These are phyloP conservation scores for Falco biarmicus DNA, from an alignment of 2,797 vertebrate genomes.

Conservation along the genomic window DNA sequence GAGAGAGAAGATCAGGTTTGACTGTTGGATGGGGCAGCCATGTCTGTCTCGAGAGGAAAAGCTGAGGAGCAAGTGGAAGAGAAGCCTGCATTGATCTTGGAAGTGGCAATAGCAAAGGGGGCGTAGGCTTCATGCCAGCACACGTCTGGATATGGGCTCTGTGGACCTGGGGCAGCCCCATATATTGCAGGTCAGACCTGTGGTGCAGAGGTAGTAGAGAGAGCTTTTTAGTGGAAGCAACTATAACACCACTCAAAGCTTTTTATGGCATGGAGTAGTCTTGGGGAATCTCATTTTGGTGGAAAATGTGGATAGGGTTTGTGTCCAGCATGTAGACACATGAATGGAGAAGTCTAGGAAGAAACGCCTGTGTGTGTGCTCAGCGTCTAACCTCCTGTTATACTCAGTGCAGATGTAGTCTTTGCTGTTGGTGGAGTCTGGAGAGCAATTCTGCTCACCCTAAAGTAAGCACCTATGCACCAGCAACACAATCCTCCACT, in stretches of 20 bases:
- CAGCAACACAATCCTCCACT: neutral
- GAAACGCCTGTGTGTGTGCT: neutral
- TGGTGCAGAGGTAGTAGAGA: neutral
- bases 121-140: neutral
- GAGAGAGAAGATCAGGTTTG: neutral
- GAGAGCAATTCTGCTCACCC: neutral
- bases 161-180: neutral
- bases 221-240: neutral
- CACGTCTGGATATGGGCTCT: fast-evolving
- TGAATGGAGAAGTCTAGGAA: neutral
- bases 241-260: fast-evolving
- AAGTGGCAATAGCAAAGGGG: neutral
- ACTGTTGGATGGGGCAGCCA: neutral
- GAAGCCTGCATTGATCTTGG: neutral
- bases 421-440: neutral
- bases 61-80: neutral
- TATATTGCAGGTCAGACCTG: too few species aligned
- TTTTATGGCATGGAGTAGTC: neutral
- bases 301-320: neutral
- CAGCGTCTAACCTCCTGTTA: neutral
- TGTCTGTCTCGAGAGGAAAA: neutral
- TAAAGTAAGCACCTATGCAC: neutral
- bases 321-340: neutral
- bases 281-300: neutral
- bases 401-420: neutral